phyloP scores from a whole-genome alignment of 2,888 invertebrate genomes.

The Dermolepida albohirtum region DNA sequence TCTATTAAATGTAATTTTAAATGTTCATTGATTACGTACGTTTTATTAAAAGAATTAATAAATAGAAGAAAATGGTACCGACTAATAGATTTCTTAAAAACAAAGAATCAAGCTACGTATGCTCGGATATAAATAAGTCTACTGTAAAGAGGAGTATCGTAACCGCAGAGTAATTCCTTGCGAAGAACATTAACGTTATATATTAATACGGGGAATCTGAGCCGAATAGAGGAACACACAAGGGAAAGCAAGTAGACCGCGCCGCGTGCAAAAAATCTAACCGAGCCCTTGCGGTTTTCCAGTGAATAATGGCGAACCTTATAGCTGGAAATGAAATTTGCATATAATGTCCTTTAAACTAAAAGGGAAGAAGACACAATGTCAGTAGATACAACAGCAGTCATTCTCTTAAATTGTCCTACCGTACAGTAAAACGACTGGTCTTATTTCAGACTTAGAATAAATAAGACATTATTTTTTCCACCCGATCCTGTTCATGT shows the following conservation, averaged over 20 bases:
- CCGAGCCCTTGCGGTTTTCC: conserved; percentile 25
- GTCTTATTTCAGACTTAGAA: conserved; percentile 30
- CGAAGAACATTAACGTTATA: conserved; percentile 20
- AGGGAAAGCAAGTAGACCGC: conserved; percentile 1
- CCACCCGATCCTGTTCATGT: conserved; percentile 1
- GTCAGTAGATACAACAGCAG: conserved; percentile 15
- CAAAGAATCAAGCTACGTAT: too few species aligned
- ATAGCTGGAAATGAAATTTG: conserved; percentile 40
- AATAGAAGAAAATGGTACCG: too few species aligned
- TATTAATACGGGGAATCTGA: conserved; percentile 22
- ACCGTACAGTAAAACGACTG: conserved; percentile 14
- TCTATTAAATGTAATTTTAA: too few species aligned
- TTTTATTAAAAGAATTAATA: too few species aligned
- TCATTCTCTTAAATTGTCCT: conserved; percentile 25
- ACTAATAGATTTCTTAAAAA: too few species aligned
- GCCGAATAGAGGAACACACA: background rate
- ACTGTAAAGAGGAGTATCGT: background rate
- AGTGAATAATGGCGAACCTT: conserved; percentile 35
- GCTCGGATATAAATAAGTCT: too few species aligned
- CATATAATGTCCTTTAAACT: conserved; percentile 40
- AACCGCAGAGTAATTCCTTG: conserved; percentile 1
- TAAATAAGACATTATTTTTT: conserved; percentile 35
- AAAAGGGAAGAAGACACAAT: conserved; percentile 29
- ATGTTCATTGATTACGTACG: too few species aligned
- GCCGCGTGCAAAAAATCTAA: conserved; percentile 23